Evolutionary conservation across 2,888 invertebrate genomes (phyloP).

Genomic region (Blastobasis adustella): DNA sequence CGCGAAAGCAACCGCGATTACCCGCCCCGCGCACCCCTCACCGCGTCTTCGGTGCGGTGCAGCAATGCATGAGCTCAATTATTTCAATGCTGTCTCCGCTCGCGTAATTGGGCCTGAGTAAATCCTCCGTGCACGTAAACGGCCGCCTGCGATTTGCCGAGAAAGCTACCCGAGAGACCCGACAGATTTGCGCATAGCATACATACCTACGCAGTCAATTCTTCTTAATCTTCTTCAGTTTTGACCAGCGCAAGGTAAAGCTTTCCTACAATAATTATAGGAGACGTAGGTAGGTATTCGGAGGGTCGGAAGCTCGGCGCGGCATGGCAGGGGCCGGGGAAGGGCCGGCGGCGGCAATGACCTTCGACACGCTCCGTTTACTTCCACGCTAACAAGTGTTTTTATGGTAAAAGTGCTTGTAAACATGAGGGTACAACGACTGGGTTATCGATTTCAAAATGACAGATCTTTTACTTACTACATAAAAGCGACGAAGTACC

Average conservation of each 20-base stretch:
- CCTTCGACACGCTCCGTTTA: slow-evolving; percentile 23
- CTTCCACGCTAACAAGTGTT: slow-evolving; percentile 14
- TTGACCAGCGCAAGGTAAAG: too few relatives aligned
- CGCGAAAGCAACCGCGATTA: slow-evolving; percentile 33
- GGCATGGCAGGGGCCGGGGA: slow-evolving; percentile 1
- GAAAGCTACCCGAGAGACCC: slow-evolving; percentile 8
- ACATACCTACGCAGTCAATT: too few relatives aligned
- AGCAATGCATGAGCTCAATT: slow-evolving; percentile 13
- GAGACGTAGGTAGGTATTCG: not conserved
- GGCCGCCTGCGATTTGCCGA: slow-evolving; percentile 9
- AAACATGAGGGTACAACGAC: not conserved
- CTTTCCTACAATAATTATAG: slow-evolving; percentile 5
- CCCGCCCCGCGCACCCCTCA: slow-evolving; percentile 10
- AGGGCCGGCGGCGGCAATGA: slow-evolving; percentile 20
- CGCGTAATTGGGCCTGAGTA: slow-evolving; percentile 15
- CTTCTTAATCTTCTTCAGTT: too few relatives aligned
- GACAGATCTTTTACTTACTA: too few relatives aligned
- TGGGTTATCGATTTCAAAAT: not conserved
- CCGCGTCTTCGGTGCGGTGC: slow-evolving; percentile 12
- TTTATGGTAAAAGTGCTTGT: not conserved
- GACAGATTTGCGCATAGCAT: too few relatives aligned
- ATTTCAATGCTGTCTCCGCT: slow-evolving; percentile 8
- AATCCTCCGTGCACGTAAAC: slow-evolving; percentile 12
- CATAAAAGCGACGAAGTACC: too few relatives aligned
- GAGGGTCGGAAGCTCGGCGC: slow-evolving; percentile 18